A percentile compares a stretch with the other conserved stretches of the same genome.
phyloP scores from a whole-genome alignment of 1,140 invertebrate species.

The Araneus ventricosus region DNA sequence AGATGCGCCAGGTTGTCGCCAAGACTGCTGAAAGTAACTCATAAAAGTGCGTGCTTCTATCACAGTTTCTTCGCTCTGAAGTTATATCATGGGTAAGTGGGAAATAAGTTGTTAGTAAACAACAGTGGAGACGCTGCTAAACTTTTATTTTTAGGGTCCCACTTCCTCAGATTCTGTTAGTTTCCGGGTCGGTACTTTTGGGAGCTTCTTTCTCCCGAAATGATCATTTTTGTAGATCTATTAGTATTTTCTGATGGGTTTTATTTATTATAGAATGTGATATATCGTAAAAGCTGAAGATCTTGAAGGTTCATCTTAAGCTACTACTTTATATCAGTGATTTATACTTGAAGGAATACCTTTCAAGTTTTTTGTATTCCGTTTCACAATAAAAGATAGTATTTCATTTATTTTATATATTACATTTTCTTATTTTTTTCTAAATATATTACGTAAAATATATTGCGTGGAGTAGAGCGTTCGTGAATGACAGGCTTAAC shows the following conservation, averaged over 20 bases:
- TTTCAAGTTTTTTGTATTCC: no score
- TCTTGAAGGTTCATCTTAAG: background rate
- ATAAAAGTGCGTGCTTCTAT: constrained; percentile 10
- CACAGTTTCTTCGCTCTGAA: background rate
- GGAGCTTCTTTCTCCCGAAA: background rate
- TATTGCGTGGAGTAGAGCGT: no score
- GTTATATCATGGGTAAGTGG: constrained; percentile 17
- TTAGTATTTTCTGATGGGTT: background rate
- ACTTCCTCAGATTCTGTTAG: background rate
- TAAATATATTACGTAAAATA: no score
- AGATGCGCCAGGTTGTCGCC: constrained; percentile 17
- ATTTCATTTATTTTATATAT: no score
- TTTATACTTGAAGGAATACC: no score
- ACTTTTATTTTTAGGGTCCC: constrained; percentile 25
- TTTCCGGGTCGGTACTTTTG: background rate
- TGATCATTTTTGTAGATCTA: background rate
- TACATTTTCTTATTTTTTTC: no score
- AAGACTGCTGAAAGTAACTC: constrained; percentile 10
- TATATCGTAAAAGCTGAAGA: background rate
- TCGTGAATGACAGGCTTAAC: no score
- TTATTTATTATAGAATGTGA: background rate
- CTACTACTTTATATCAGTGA: no score
- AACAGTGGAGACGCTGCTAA: background rate
- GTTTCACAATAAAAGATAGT: no score
- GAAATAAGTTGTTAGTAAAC: constrained; percentile 37